Percentiles rank a stretch among this genome's conserved stretches.
These are phyloP conservation scores for Yponomeuta cagnagella DNA, from an alignment of 2,888 invertebrate genomes.

Conservation along the genomic window DNA sequence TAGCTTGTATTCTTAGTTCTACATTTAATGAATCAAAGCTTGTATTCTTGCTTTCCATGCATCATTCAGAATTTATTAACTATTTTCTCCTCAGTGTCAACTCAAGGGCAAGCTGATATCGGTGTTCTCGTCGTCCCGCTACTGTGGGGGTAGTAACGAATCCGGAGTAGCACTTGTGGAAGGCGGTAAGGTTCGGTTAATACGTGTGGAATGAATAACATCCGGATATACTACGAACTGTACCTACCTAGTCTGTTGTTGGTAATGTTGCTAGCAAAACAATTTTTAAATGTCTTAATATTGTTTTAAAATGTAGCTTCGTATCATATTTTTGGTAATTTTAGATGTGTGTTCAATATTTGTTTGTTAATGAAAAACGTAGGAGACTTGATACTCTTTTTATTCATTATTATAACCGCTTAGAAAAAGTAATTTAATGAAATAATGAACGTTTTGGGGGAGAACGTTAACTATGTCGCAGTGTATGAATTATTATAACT, in stretches of 20 bases:
- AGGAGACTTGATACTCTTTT: slow-evolving; percentile 29
- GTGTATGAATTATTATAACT: slow-evolving; percentile 23
- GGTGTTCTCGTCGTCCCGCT: slow-evolving; percentile 84
- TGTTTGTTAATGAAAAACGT: neutral
- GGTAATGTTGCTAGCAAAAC: too few species aligned
- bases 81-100: slow-evolving; percentile 67
- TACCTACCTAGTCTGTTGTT: too few species aligned
- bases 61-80: too few species aligned
- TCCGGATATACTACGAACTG: too few species aligned
- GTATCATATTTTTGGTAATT: neutral
- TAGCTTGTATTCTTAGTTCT: too few species aligned
- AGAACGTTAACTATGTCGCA: slow-evolving; percentile 20
- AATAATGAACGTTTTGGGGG: slow-evolving; percentile 24
- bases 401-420: slow-evolving; percentile 38
- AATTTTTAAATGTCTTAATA: too few species aligned
- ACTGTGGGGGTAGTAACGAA: slow-evolving; percentile 84
- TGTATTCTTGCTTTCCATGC: too few species aligned
- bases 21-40: too few species aligned
- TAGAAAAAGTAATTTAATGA: slow-evolving; percentile 31
- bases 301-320: too few species aligned
- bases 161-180: slow-evolving; percentile 82
- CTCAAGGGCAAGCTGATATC: slow-evolving; percentile 81
- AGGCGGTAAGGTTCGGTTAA: slow-evolving; percentile 77
- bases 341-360: neutral
- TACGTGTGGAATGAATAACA: slow-evolving; percentile 43